Evolutionary conservation across 1,140 invertebrate species (phyloP).

Genomic region (Mycetomoellerius zeteki): DNA sequence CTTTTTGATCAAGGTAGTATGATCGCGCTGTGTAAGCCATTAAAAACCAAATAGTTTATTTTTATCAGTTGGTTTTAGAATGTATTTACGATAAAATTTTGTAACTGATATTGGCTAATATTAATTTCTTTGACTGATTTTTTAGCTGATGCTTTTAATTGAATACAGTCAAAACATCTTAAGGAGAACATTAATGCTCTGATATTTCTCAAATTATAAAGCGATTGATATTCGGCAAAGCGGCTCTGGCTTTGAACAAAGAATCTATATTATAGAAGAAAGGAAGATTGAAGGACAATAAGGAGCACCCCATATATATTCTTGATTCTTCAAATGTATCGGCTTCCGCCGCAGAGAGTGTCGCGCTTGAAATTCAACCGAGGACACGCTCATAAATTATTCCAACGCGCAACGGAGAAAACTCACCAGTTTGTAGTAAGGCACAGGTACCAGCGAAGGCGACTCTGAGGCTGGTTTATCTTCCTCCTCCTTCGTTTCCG

Average conservation of each 20-base stretch:
- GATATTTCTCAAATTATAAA: not conserved
- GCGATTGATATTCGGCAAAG: not conserved
- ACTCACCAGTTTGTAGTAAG: conserved; percentile 85
- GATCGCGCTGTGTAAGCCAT: too few species aligned
- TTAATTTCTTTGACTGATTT: too few species aligned
- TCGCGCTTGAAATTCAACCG: conserved; percentile 10
- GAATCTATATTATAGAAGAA: not conserved
- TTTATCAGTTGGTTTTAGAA: too few species aligned
- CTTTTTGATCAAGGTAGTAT: too few species aligned
- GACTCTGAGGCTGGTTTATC: conserved; percentile 75
- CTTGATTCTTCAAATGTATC: not conserved
- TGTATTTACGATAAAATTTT: too few species aligned
- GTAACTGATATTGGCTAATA: too few species aligned
- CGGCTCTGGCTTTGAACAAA: not conserved
- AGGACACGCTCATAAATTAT: conserved; percentile 54
- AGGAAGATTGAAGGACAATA: not conserved
- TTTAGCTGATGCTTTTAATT: too few species aligned
- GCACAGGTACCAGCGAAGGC: conserved; percentile 80
- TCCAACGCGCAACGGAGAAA: conserved; percentile 11
- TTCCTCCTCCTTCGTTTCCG: conserved; percentile 83
- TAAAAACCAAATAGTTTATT: too few species aligned
- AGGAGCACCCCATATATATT: not conserved
- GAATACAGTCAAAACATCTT: not conserved
- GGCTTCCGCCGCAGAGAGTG: not conserved
- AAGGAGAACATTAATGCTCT: not conserved